Percentiles rank a stretch among this genome's conserved stretches.
These are phyloP conservation scores for Podarcis cretensis DNA, from an alignment of 2,113 vertebrate species.

Conservation along the genomic window DNA sequence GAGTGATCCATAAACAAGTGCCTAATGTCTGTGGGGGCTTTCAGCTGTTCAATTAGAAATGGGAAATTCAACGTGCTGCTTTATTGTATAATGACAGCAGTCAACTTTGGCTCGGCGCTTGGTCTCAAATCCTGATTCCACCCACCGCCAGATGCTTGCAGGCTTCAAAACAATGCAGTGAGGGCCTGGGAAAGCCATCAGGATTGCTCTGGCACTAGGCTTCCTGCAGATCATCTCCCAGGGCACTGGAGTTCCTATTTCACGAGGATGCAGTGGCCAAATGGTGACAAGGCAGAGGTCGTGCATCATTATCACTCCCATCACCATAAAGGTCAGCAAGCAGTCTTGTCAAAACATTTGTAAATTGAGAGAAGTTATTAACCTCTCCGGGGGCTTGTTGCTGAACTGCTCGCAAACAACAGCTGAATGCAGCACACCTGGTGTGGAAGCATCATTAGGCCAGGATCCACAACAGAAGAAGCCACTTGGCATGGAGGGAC, in stretches of 20 bases:
- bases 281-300: not conserved
- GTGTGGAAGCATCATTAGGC: not conserved
- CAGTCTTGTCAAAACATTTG: constrained; percentile 49
- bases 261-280: accelerated
- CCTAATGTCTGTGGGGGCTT: constrained; percentile 45
- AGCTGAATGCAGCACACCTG: constrained; percentile 5
- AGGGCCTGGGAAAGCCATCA: constrained; percentile 37
- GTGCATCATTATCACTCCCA: constrained; percentile 29
- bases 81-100: constrained; percentile 68
- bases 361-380: constrained; percentile 30
- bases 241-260: not conserved
- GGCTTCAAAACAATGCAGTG: constrained; percentile 66
- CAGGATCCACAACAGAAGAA: not conserved
- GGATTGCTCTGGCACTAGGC: constrained; percentile 56
- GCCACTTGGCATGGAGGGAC: not conserved
- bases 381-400: constrained; percentile 42
- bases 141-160: constrained; percentile 43
- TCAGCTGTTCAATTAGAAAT: constrained; percentile 69
- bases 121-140: constrained; percentile 51
- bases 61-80: constrained; percentile 47
- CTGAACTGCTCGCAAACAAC: constrained; percentile 3
- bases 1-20: constrained; percentile 68
- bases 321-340: constrained; percentile 20
- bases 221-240: not conserved
- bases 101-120: constrained; percentile 45